Conservation (phyloP, 2,797 vertebrate genomes). For the Anguilla marmorata region DNA sequence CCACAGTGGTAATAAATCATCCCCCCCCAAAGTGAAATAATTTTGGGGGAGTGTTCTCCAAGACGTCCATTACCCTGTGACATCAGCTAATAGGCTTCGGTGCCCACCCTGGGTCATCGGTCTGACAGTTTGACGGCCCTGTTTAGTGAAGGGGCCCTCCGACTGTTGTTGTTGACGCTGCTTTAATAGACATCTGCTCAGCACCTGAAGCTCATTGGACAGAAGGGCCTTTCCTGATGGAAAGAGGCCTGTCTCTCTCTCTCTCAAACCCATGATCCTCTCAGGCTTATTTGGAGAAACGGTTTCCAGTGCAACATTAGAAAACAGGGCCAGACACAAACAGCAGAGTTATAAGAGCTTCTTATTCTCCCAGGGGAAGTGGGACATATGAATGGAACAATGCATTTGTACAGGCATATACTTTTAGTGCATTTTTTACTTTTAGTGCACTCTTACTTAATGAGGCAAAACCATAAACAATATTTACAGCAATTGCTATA, state of each 20-base stretch:
- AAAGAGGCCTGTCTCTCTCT: not conserved
- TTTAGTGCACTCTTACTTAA: not conserved
- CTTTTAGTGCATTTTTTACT: not conserved
- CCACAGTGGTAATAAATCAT: not conserved
- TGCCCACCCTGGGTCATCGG: slow-evolving; percentile 9
- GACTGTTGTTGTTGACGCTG: not conserved
- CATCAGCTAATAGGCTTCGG: slow-evolving; percentile 14
- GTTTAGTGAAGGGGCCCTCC: not conserved
- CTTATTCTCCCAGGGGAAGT: not conserved
- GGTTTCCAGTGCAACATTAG: not conserved
- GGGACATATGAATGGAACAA: not conserved
- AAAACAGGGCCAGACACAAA: not conserved
- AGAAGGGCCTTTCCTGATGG: not conserved
- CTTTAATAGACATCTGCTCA: not conserved
- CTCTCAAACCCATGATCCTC: not conserved
- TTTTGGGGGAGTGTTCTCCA: not conserved
- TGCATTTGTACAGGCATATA: not conserved
- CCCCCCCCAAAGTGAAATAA: not conserved
- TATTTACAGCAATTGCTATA: too few relatives aligned
- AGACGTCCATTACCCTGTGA: slow-evolving; percentile 14
- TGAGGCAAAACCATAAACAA: not conserved
- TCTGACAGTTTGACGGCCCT: slow-evolving; percentile 13
- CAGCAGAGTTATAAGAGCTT: not conserved
- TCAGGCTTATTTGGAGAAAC: not conserved
- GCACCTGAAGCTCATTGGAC: not conserved